phyloP scores from a whole-genome alignment of 2,888 invertebrate species.

The Cosmia pyralina region DNA sequence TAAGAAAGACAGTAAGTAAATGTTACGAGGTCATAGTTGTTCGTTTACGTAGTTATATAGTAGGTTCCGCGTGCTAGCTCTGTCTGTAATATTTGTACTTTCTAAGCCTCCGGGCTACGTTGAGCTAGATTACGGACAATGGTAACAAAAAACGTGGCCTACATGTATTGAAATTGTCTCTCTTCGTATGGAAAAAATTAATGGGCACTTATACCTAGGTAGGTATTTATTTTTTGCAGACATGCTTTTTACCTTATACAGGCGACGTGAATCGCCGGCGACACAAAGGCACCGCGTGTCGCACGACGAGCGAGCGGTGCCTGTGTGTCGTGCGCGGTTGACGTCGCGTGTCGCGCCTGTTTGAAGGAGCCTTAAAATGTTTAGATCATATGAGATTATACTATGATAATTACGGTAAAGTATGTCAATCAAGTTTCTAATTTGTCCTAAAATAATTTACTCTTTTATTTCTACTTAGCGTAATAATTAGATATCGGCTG shows the following conservation, averaged over 20 bases:
- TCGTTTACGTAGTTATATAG: not conserved
- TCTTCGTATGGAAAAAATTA: slow-evolving; percentile 10
- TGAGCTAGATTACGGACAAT: slow-evolving; percentile 23
- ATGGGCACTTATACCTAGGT: no score
- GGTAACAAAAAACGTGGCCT: not conserved
- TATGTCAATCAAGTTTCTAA: slow-evolving; percentile 21
- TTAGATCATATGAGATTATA: no score
- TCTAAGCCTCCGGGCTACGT: slow-evolving; percentile 33
- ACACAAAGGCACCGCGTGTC: no score
- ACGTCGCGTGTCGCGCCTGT: no score
- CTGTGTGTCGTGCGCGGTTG: no score
- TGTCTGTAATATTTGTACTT: slow-evolving; percentile 17
- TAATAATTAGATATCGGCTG: not conserved
- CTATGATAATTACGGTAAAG: not conserved
- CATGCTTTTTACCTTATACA: no score
- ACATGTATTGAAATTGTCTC: not conserved
- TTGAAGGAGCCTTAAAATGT: no score
- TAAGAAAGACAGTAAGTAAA: not conserved
- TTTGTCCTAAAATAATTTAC: slow-evolving; percentile 6
- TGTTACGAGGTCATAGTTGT: not conserved
- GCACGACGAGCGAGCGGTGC: no score
- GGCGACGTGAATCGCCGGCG: no score
- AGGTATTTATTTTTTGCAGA: no score
- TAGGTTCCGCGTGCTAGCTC: no score
- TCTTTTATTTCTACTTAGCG: not conserved